A percentile compares a stretch with the other conserved stretches of the same genome.
These are phyloP conservation scores for Hydropsyche tenuis DNA, from an alignment of 1,140 invertebrate species.

Conservation along the genomic window DNA sequence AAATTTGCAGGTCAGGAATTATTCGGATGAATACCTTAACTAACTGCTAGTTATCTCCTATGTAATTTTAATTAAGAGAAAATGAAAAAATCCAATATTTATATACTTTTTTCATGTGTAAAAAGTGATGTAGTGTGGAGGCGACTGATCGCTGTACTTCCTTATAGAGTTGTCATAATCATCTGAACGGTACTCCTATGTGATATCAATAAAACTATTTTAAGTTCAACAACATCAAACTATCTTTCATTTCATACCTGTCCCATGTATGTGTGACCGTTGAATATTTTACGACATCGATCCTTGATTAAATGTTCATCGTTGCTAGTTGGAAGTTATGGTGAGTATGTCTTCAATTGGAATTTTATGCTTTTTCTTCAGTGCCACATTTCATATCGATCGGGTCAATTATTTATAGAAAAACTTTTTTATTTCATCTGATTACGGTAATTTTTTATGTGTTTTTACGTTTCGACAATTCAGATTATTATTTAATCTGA, in stretches of 20 bases:
- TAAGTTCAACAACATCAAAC: slow-evolving; percentile 43
- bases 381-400: no score
- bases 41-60: slow-evolving; percentile 38
- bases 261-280: neutral
- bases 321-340: neutral
- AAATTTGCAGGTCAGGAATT: slow-evolving; percentile 33
- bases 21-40: slow-evolving; percentile 29
- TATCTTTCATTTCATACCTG: slow-evolving; percentile 24
- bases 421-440: no score
- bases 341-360: no score
- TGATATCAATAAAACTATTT: slow-evolving; percentile 50
- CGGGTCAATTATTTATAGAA: no score
- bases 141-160: slow-evolving; percentile 47
- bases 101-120: slow-evolving; percentile 46
- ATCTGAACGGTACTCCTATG: slow-evolving; percentile 50
- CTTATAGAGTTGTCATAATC: slow-evolving; percentile 48
- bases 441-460: no score
- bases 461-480: no score
- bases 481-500: no score
- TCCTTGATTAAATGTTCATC: no score
- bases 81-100: slow-evolving; percentile 45
- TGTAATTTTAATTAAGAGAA: slow-evolving; percentile 44
- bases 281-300: no score
- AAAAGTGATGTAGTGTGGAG: slow-evolving; percentile 39
- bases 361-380: no score